Base-by-base conservation (phyloP, 2,888 invertebrate species). In the Pardosa pseudoannulata region DNA sequence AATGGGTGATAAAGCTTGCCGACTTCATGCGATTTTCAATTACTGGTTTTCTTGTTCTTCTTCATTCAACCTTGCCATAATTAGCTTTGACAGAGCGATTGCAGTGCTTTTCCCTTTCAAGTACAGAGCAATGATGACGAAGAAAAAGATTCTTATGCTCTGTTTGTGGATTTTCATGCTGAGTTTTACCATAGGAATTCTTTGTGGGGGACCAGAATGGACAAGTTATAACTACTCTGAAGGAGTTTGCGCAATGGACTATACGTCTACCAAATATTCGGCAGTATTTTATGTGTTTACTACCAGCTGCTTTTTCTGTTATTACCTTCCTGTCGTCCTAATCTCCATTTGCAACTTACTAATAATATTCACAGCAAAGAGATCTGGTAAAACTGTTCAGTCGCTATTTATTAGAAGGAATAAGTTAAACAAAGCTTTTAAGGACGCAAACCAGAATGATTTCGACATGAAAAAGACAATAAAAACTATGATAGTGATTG, bases 31-130 rank as follows among this genome's bases (percentile, higher is more conserved):
- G 86, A 90, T 90, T 3, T 85, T 89, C 1, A 91, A 91, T 89
- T 92, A 91, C 89, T 90, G 90, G 74, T 89, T 91, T n/a, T 91
- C 91, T 65, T 91, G 91, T 13, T 91, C 91, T 19, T 91, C 91
- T 13, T 91, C 91, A 90, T 82, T 91, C 70, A 91, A 91, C 1
- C 89, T 92, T 6, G 90, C 90, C 28, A 90, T 90, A 83, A 91
- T 92, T 76, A 90, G 91, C 67, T 78, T 91, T 0, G 91, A 91
- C 87, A 88, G 91, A 7, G 90, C 90, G 80, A 87, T 90, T 31
- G 91, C 91, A 5, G 89, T 91, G 23, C 67, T 89, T 16, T 88
- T 90, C 78, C 90, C 91, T 0, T 88, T 91, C 16, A 85, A 88
- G 1, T 91, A 91, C 85, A 65, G 76, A 90, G 91, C 27, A 0